These are phyloP conservation scores for Artibeus jamaicensis DNA, from an alignment of 2,797 vertebrate species.

Conservation along the genomic window DNA sequence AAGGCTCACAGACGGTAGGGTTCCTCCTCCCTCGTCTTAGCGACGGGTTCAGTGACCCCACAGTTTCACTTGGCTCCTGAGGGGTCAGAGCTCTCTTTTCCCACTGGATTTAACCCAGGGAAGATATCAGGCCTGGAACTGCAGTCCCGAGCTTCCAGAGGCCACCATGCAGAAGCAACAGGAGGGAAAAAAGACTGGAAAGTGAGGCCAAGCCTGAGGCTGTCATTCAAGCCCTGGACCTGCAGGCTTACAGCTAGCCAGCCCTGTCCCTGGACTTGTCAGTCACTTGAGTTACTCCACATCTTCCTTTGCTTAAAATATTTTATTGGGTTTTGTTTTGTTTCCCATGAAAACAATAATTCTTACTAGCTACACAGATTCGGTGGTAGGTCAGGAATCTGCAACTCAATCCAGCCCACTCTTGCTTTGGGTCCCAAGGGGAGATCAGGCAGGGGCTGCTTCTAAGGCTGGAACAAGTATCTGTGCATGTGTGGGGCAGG, in stretches of 20 bases:
- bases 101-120: neutral
- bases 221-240: neutral
- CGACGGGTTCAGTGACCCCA: neutral
- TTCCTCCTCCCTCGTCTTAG: neutral
- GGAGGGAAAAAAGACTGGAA: neutral
- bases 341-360: neutral
- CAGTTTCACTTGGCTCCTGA: neutral
- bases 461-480: neutral
- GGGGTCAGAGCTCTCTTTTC: neutral
- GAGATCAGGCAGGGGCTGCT: neutral
- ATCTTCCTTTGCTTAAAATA: neutral
- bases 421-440: neutral
- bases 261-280: neutral
- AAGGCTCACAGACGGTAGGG: neutral
- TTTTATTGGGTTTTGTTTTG: neutral
- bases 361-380: neutral
- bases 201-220: neutral
- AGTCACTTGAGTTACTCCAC: neutral
- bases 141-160: neutral
- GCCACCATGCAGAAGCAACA: neutral
- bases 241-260: neutral
- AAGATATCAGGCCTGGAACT: neutral
- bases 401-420: neutral
- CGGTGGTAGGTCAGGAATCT: neutral
- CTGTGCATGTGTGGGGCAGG: neutral